Conservation (phyloP, 2,113 vertebrate species). For the Vulpes vulpes region DNA sequence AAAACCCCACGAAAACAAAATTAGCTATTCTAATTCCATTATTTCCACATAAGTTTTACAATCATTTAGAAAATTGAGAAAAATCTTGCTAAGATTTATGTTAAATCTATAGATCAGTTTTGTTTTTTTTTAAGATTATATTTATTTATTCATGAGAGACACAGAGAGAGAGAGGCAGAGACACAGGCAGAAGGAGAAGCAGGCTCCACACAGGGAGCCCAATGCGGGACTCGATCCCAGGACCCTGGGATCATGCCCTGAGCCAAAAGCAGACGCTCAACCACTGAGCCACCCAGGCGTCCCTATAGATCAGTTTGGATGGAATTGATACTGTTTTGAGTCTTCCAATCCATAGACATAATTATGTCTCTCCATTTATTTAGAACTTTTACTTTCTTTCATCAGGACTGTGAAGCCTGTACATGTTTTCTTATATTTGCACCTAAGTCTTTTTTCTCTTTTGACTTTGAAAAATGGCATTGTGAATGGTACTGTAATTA, state of each 20-base stretch:
- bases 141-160: too few species aligned
- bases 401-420: background rate
- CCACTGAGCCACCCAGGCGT: too few species aligned
- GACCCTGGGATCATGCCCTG: too few species aligned
- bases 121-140: too few species aligned
- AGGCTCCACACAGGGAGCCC: too few species aligned
- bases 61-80: conserved; percentile 9
- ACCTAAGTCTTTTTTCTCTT: background rate
- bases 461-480: background rate
- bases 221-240: too few species aligned
- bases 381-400: background rate
- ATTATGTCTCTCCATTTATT: background rate
- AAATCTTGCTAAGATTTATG: background rate
- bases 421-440: background rate
- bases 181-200: too few species aligned
- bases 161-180: too few species aligned
- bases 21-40: background rate
- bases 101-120: background rate
- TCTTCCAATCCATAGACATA: background rate
- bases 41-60: background rate
- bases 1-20: background rate
- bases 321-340: background rate
- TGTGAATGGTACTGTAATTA: background rate
- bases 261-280: too few species aligned
- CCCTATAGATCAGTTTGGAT: background rate